Base-by-base conservation (phyloP, 2,888 invertebrate genomes). In the Drosophila cognata region DNA sequence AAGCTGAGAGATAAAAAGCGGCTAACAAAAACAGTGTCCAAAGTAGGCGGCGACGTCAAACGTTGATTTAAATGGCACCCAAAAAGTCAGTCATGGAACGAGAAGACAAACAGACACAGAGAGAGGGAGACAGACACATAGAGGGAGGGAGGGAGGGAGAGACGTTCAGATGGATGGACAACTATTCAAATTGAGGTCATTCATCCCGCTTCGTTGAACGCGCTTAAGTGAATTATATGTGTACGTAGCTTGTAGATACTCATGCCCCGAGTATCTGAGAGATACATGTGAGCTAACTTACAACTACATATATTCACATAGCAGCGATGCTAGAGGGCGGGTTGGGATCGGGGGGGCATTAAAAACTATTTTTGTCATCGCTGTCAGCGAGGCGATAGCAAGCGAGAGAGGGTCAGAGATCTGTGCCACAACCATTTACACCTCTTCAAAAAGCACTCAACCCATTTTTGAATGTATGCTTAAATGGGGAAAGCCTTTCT, bases 131-230 rank as follows among this genome's bases (percentile, higher is more conserved):
- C n/a, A 41, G 10, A 2, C 2, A 41, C 10, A n/a, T 1, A 21
- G 55, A 2, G 4, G 4, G 41, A 18, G 2, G 43, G 1, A 10
- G 36, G 50, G 43, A 29, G 55, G 1, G 41, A 33, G 56, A 28
- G 51, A 41, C 25, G 67, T 68, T 51, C 57, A 68, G 78, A 51
- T 68, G 68, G 74, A 84, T 84, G 79, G 82, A 89, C 79, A 88
- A 85, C 86, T 87, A 87, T 87, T 88, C 89, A 88, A 88, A 88
- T 88, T 88, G 88, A 90, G 88, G 88, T 91, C 88, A 88, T 88
- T 88, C 88, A 88, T 88, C 88, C 91, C 88, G 88, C 91, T 91
- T 88, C 91, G 88, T 91, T 90, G 91, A 91, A 41, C 91, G 86
- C 79, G 78, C 90, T 86, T 90, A 91, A 90, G 90, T 90, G 90